Evolutionary conservation across 2,113 vertebrate species (phyloP).

Genomic region (Melanerpes formicivorus): DNA sequence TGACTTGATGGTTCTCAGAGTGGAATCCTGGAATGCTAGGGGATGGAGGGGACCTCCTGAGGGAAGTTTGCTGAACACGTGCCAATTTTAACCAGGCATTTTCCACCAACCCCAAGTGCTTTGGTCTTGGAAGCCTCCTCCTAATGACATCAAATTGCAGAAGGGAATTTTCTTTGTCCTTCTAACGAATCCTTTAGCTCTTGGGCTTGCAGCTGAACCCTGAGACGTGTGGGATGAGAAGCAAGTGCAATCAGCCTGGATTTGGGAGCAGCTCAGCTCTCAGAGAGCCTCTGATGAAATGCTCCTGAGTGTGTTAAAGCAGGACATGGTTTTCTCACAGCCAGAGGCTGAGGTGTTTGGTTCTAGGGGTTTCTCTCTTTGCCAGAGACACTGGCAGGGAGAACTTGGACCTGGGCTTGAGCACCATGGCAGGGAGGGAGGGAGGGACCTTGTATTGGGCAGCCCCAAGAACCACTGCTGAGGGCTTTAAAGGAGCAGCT

Average conservation of each 20-base stretch:
- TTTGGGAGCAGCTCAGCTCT: not conserved
- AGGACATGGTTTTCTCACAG: not conserved
- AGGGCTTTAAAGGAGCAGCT: not conserved
- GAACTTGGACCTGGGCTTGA: not conserved
- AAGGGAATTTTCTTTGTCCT: not conserved
- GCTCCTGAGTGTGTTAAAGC: not conserved
- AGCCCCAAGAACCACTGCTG: no score
- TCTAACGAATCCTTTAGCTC: not conserved
- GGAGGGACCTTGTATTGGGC: not conserved
- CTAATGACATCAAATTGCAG: not conserved
- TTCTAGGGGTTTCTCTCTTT: not conserved
- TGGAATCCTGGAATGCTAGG: no score
- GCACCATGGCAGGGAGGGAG: rapidly evolving
- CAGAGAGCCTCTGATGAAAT: not conserved
- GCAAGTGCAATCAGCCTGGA: not conserved
- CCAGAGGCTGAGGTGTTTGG: not conserved
- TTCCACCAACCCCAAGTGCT: not conserved
- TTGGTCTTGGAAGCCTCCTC: not conserved
- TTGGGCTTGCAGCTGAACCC: not conserved
- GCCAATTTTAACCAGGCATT: not conserved
- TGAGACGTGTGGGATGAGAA: not conserved
- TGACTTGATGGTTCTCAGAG: rapidly evolving
- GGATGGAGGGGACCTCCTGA: rapidly evolving
- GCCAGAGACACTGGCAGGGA: not conserved
- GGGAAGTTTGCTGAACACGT: not conserved